A percentile compares a stretch with the other conserved stretches of the same genome.
Evolutionary conservation across 2,113 vertebrate species (phyloP).

Genomic region (Heterochromis multidens): DNA sequence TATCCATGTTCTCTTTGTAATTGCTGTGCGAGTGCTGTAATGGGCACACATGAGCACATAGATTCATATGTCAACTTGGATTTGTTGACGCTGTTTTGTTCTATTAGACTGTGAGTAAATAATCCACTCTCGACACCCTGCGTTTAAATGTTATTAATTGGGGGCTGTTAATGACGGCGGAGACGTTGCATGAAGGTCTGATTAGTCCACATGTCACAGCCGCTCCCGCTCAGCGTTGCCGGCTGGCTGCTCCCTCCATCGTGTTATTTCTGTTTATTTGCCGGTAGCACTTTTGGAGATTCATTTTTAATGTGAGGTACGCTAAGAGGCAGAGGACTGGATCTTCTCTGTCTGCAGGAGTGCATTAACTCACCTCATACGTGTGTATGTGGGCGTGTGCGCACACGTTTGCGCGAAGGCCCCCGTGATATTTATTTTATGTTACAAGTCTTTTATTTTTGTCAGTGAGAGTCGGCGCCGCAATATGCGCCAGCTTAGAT

Average conservation of each 20-base stretch:
- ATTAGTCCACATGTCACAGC: slow-evolving; percentile 29
- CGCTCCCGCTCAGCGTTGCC: background rate
- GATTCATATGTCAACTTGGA: background rate
- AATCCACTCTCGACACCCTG: slow-evolving; percentile 39
- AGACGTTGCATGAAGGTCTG: slow-evolving; percentile 9
- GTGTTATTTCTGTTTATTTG: slow-evolving; percentile 36
- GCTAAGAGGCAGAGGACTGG: slow-evolving; percentile 11
- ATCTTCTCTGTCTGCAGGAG: slow-evolving; percentile 34
- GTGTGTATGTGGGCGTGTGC: background rate
- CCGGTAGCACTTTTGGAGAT: slow-evolving; percentile 21
- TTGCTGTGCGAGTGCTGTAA: slow-evolving; percentile 25
- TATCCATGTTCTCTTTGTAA: slow-evolving; percentile 28
- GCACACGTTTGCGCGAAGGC: background rate
- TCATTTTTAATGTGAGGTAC: slow-evolving; percentile 49
- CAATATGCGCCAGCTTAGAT: slow-evolving; percentile 5
- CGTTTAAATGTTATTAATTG: slow-evolving; percentile 41
- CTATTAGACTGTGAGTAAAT: background rate
- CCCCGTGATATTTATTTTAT: slow-evolving; percentile 20
- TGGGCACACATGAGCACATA: background rate
- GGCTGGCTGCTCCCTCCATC: background rate
- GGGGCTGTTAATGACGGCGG: background rate
- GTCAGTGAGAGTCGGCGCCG: background rate
- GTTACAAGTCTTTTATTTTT: slow-evolving; percentile 24
- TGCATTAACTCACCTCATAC: slow-evolving; percentile 15
- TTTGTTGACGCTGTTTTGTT: background rate